Evolutionary conservation across 2,888 invertebrate genomes (phyloP).

Genomic region (Candidula unifasciata): DNA sequence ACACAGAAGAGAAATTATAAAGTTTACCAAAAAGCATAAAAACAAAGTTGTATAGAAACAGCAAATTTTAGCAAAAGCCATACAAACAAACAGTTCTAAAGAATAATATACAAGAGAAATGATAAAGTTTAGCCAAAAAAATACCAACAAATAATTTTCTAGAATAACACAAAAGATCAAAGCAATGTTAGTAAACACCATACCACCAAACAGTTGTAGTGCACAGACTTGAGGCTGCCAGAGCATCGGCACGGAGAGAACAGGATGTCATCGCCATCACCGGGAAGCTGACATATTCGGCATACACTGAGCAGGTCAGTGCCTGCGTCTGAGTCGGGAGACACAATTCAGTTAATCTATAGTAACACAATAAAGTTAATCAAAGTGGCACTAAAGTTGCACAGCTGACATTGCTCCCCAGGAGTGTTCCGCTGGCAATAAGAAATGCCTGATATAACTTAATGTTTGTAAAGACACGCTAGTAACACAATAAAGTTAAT

Average conservation of each 20-base stretch:
- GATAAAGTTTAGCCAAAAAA: no score
- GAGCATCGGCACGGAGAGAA: slow-evolving; percentile 81
- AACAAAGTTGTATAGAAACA: no score
- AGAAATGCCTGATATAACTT: no score
- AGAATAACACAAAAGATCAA: background rate
- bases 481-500: background rate
- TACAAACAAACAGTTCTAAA: no score
- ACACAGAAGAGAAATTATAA: no score
- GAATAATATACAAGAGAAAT: no score
- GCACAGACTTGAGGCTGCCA: slow-evolving; percentile 80
- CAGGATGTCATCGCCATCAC: slow-evolving; percentile 73
- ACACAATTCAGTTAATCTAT: slow-evolving; percentile 56
- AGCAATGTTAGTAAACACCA: slow-evolving; percentile 53
- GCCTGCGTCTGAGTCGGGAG: slow-evolving; percentile 62
- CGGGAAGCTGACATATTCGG: slow-evolving; percentile 80
- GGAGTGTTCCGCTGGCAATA: slow-evolving; percentile 11
- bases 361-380: no score
- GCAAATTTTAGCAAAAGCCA: no score
- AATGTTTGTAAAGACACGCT: background rate
- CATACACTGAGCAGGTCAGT: slow-evolving; percentile 77
- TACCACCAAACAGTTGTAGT: slow-evolving; percentile 80
- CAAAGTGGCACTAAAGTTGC: slow-evolving; percentile 57
- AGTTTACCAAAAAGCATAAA: no score
- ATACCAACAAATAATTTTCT: no score
- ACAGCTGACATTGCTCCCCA: slow-evolving; percentile 50